These are phyloP conservation scores for Agrotis clavis DNA, from an alignment of 2,888 invertebrate genomes.

Conservation along the genomic window DNA sequence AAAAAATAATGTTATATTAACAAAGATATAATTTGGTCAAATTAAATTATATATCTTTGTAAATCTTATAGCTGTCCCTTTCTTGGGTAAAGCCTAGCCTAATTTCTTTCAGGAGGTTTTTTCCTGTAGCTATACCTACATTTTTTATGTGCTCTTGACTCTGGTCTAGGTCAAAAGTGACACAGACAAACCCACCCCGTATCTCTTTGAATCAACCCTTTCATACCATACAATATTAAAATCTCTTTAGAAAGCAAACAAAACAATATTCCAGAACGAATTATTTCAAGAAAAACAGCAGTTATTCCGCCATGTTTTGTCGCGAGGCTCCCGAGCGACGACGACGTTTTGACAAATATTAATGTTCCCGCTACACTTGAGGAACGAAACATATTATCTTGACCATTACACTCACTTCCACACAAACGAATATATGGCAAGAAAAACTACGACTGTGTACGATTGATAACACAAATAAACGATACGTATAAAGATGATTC, in stretches of 20 bases:
- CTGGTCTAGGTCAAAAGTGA: too few species aligned
- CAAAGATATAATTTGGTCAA: too few species aligned
- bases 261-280: conserved; percentile 41
- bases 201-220: too few species aligned
- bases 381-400: conserved; percentile 72
- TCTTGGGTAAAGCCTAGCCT: too few species aligned
- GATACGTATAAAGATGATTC: conserved; percentile 59
- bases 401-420: conserved; percentile 74
- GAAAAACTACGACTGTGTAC: conserved; percentile 61
- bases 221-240: conserved; percentile 9
- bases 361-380: conserved; percentile 71
- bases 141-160: too few species aligned
- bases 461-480: conserved; percentile 68
- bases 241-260: conserved; percentile 4
- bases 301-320: conserved; percentile 66
- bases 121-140: too few species aligned
- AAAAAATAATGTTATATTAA: too few species aligned
- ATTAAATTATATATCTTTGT: too few species aligned
- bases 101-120: too few species aligned
- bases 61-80: too few species aligned
- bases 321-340: conserved; percentile 66
- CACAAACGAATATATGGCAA: conserved; percentile 59
- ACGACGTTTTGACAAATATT: conserved; percentile 79
- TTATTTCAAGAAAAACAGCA: conserved; percentile 64
- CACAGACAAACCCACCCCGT: too few species aligned